These are phyloP conservation scores for Lomographa bimaculata DNA, from an alignment of 2,888 invertebrate species.

Conservation along the genomic window DNA sequence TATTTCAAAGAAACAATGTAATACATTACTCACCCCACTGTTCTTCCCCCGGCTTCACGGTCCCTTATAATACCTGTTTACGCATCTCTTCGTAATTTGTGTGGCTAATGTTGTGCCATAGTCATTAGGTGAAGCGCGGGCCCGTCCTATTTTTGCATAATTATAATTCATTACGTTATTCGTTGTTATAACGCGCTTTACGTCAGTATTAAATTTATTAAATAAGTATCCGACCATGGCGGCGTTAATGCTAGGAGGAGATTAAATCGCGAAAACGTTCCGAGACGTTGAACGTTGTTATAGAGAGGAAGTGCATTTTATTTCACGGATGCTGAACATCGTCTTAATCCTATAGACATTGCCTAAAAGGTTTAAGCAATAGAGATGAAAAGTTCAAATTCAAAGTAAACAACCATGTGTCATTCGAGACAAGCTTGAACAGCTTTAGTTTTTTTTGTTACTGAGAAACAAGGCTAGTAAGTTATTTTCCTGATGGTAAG, in stretches of 20 bases:
- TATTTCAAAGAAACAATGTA: constrained; percentile 40
- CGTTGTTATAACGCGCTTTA: constrained; percentile 50
- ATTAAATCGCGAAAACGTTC: constrained; percentile 26
- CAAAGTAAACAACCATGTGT: constrained; percentile 32
- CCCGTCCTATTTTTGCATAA: constrained; percentile 58
- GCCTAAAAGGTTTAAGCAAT: constrained; percentile 34
- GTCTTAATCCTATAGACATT: constrained; percentile 15
- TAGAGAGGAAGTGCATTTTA: constrained; percentile 41
- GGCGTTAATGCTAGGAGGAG: constrained; percentile 20
- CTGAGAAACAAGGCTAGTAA: too few species aligned
- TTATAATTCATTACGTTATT: constrained; percentile 74
- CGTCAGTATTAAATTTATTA: constrained; percentile 39
- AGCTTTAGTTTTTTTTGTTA: too few species aligned
- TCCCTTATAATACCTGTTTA: constrained; percentile 74
- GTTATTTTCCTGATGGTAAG: too few species aligned
- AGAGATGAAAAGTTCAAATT: too few species aligned
- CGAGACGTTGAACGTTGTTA: constrained; percentile 26
- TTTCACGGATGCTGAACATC: constrained; percentile 47
- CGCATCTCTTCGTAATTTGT: constrained; percentile 75
- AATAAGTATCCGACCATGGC: constrained; percentile 22
- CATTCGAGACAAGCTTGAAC: constrained; percentile 30
- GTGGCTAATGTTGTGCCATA: constrained; percentile 72
- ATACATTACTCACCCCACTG: constrained; percentile 48
- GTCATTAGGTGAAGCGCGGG: constrained; percentile 65
- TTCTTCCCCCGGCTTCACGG: constrained; percentile 48